Percentiles rank a stretch among this genome's conserved stretches.
Conservation (phyloP, 1,140 invertebrate species). For the Gryon sp. region DNA sequence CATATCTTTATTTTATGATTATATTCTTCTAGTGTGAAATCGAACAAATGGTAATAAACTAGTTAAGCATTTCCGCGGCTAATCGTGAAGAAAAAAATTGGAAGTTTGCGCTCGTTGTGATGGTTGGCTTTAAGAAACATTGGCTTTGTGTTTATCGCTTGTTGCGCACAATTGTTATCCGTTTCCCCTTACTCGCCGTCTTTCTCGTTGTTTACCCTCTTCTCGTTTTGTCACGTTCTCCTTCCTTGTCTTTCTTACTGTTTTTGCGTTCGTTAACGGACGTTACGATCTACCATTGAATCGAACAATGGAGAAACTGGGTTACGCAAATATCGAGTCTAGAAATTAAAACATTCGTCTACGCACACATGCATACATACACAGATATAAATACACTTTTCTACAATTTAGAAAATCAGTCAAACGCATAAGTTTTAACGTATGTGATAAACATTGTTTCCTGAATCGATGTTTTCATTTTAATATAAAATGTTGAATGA, state of each 20-base stretch:
- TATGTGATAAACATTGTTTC: conserved; percentile 19
- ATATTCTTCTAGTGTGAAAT: too few species aligned
- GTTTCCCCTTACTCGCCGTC: conserved; percentile 39
- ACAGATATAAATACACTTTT: conserved; percentile 47
- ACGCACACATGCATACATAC: conserved; percentile 11
- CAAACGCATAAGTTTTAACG: conserved; percentile 10
- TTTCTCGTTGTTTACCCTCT: conserved; percentile 36
- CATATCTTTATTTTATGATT: too few species aligned
- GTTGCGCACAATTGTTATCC: conserved; percentile 59
- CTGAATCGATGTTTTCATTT: too few species aligned
- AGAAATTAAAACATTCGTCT: conserved; percentile 75
- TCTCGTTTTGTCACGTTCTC: conserved; percentile 13
- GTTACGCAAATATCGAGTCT: conserved; percentile 79
- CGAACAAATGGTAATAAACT: too few species aligned
- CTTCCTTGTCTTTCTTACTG: conserved; percentile 19
- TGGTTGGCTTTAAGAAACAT: conserved; percentile 47
- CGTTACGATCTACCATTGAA: conserved; percentile 78
- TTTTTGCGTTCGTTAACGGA: conserved; percentile 66
- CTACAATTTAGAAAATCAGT: conserved; percentile 39
- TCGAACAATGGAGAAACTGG: conserved; percentile 79
- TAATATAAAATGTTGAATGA: too few species aligned
- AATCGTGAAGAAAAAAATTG: too few species aligned
- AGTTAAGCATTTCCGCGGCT: too few species aligned
- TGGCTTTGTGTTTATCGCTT: conserved; percentile 64
- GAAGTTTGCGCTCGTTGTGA: conserved; percentile 23